Evolutionary conservation across 2,888 invertebrate species (phyloP).

Genomic region (Anodontia alba): DNA sequence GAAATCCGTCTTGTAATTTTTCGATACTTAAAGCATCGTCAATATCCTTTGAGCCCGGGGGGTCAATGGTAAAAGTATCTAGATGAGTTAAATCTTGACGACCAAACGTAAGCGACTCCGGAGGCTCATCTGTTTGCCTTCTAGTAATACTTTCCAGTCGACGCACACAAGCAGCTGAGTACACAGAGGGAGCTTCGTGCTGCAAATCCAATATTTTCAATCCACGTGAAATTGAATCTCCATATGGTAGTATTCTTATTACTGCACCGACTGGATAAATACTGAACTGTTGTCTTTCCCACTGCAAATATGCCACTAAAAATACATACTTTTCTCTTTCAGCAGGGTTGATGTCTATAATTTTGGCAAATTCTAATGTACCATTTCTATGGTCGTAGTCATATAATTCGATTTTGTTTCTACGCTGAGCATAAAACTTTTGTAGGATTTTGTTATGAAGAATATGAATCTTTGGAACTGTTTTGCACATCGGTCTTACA

Average conservation of each 20-base stretch:
- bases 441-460: conserved; percentile 27
- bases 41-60: conserved; percentile 52
- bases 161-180: conserved; percentile 35
- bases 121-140: conserved; percentile 1
- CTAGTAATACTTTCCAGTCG: conserved; percentile 24
- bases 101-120: background rate
- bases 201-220: conserved; percentile 31
- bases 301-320: conserved; percentile 55
- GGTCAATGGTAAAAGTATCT: conserved; percentile 60
- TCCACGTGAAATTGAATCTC: conserved; percentile 29
- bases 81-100: conserved; percentile 36
- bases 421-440: conserved; percentile 34
- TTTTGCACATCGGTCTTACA: conserved; percentile 67
- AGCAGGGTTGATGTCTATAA: conserved; percentile 44
- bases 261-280: conserved; percentile 65
- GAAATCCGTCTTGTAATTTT: conserved; percentile 23
- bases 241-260: conserved; percentile 47
- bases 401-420: conserved; percentile 44
- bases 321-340: conserved; percentile 58
- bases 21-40: conserved; percentile 60
- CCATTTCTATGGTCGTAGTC: conserved; percentile 37
- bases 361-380: conserved; percentile 34
- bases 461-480: conserved; percentile 67
- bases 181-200: conserved; percentile 38
- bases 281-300: conserved; percentile 36